Conservation (phyloP, 2,797 vertebrate genomes). For the Protonibea diacanthus region DNA sequence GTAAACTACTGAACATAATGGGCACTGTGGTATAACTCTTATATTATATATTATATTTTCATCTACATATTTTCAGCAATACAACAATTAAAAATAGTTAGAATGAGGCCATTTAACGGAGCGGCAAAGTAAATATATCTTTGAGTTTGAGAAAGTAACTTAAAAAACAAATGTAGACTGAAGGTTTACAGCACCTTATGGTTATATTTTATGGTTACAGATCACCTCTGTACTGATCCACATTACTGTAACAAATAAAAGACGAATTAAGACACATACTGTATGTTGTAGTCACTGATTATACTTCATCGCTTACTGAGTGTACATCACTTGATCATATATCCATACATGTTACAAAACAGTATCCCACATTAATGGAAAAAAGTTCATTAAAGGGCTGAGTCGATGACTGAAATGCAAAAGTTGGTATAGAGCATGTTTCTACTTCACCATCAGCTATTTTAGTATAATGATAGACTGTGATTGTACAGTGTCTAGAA, state of each 20-base stretch:
- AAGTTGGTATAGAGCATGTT: slow-evolving; percentile 6
- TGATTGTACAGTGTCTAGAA: slow-evolving; percentile 18
- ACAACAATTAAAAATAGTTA: too few relatives aligned
- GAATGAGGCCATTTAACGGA: neutral
- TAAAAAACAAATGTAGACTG: too few relatives aligned
- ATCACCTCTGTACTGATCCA: neutral
- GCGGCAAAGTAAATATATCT: neutral
- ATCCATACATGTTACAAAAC: neutral
- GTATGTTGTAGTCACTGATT: neutral
- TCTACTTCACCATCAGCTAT: slow-evolving; percentile 22
- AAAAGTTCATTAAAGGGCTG: neutral
- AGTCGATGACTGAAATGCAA: neutral
- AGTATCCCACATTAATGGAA: neutral
- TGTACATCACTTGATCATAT: neutral
- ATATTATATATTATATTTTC: neutral
- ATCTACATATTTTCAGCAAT: neutral
- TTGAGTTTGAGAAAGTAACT: neutral
- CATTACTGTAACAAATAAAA: neutral
- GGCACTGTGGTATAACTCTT: neutral
- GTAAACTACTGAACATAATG: neutral
- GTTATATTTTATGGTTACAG: too few relatives aligned
- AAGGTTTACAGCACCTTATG: neutral
- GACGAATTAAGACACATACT: neutral
- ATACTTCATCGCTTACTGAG: neutral
- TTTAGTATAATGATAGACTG: slow-evolving; percentile 61